Percentiles rank a stretch among this genome's conserved stretches.
Conservation (phyloP, 2,113 vertebrate genomes). For the Dasyurus viverrinus region DNA sequence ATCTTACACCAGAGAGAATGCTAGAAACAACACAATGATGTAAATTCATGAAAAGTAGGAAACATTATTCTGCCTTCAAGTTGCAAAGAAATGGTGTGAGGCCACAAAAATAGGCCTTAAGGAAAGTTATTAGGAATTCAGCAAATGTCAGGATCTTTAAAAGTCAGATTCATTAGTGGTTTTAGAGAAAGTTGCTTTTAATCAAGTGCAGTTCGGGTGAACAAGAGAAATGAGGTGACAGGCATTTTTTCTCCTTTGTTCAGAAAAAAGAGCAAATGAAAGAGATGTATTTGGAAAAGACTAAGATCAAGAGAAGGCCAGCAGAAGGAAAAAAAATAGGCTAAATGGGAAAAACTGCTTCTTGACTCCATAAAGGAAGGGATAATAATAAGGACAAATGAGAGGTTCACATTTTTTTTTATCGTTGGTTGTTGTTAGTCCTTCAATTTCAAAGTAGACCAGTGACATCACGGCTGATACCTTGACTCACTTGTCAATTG, state of each 20-base stretch:
- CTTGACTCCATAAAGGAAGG: neutral
- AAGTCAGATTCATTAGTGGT: conserved; percentile 31
- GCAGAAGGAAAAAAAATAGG: conserved; percentile 18
- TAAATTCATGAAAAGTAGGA: neutral
- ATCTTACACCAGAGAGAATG: conserved; percentile 37
- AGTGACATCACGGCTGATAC: neutral
- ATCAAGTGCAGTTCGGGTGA: conserved; percentile 25
- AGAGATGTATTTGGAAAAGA: conserved; percentile 39
- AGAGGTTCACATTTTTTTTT: neutral
- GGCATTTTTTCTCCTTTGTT: conserved; percentile 34
- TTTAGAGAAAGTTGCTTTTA: conserved; percentile 37
- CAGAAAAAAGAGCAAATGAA: conserved; percentile 9
- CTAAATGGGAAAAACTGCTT: conserved; percentile 41
- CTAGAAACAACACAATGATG: conserved; percentile 33
- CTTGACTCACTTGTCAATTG: neutral
- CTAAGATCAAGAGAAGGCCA: conserved; percentile 14
- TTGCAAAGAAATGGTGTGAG: conserved; percentile 28
- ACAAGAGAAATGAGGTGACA: conserved; percentile 47
- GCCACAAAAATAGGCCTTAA: neutral
- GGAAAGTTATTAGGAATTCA: conserved; percentile 4
- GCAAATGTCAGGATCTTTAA: conserved; percentile 34
- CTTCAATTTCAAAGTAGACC: neutral
- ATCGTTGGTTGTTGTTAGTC: neutral
- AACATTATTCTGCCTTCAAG: conserved; percentile 45
- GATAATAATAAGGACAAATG: neutral